Base-by-base conservation (phyloP, 2,888 invertebrate genomes). In the Amaurobius ferox region DNA sequence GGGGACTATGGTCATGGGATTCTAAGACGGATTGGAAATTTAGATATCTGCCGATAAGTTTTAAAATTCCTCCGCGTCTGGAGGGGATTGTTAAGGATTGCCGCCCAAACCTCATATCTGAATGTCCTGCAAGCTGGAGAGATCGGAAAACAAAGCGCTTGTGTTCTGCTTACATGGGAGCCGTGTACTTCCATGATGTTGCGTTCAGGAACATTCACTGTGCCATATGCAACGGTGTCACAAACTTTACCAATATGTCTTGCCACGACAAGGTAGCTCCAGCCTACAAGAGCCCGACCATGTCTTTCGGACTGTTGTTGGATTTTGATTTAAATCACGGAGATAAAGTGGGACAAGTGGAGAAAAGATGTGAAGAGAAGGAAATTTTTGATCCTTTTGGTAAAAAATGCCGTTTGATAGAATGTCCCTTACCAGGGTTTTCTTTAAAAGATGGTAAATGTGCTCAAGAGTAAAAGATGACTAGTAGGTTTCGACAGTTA, bases 191-290 rank as follows among this genome's bases (percentile, higher is more conserved):
- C n/a, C 29, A 28, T 6, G 23, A 66, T 2, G 39, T 79, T 64
- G 90, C 90, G 1, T 92, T 91, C 89, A 90, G 92, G 70, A 93
- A 93, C 88, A 90, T 91, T 0, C 92, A 92, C 88, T 93, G 93
- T 88, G 93, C 92, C 40, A 89, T 91, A 61, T 93, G 93, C 88
- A 92, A 92, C 88, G 90, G 90, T 62, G 91, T 91, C 28, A 7
- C 5, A 13, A 64, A 79, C 35, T 13, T 71, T 32, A 32, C 78
- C 0, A 28, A 29, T 7, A 62, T 79, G 76, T 80, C 88, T 61
- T 80, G 79, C 76, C 71, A 80, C 23, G 68, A 66, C 28, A 26
- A 48, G n/a, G 13, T 39, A 23, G 35, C 19, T 16, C 23, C 67
- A 0, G 26, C 13, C 9, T 86, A 48, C 71, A 79, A 79, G 29